These are phyloP conservation scores for Nebria salina DNA, from an alignment of 2,888 invertebrate species.

Conservation along the genomic window DNA sequence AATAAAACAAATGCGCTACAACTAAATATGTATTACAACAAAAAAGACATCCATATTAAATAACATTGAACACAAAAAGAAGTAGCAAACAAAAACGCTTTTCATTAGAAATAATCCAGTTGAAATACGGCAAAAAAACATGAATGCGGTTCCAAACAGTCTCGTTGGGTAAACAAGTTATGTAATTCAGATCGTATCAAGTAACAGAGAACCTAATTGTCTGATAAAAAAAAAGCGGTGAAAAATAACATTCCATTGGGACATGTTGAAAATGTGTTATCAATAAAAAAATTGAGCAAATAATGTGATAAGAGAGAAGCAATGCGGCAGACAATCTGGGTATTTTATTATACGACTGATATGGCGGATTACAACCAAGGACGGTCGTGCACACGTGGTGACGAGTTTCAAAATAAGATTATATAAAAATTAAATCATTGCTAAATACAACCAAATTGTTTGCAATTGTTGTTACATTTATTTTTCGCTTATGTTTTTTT, in stretches of 20 bases:
- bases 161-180: background rate
- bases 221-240: background rate
- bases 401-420: background rate
- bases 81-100: background rate
- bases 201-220: background rate
- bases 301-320: background rate
- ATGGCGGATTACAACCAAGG: background rate
- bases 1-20: background rate
- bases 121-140: background rate
- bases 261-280: background rate
- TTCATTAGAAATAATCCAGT: background rate
- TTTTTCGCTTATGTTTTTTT: too few species aligned
- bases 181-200: background rate
- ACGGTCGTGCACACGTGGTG: background rate
- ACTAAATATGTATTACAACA: background rate
- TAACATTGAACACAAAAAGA: background rate
- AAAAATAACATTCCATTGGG: background rate
- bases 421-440: background rate
- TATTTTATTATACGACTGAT: background rate
- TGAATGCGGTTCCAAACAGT: background rate
- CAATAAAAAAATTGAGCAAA: background rate
- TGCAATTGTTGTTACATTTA: too few species aligned
- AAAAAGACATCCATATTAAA: background rate
- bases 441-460: too few species aligned
- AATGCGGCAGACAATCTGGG: background rate